A percentile compares a stretch with the other conserved stretches of the same genome.
phyloP scores from a whole-genome alignment of 2,113 vertebrate species.

The Oryzias curvinotus region DNA sequence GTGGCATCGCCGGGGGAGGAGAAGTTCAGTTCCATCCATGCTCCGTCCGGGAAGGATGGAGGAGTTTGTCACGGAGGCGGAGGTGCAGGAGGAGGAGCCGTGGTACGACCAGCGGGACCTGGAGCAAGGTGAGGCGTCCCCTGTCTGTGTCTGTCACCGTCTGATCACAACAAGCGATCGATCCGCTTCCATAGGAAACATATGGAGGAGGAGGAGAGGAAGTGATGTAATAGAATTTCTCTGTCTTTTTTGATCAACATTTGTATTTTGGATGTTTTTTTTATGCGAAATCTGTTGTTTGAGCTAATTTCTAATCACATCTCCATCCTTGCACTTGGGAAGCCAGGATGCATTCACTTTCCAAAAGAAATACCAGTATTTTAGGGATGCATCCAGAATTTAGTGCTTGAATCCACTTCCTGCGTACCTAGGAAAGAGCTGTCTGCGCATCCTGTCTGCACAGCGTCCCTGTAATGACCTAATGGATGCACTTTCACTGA shows the following conservation, averaged over 20 bases:
- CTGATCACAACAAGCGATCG: constrained; percentile 1
- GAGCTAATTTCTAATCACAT: background rate
- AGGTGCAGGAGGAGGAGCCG: constrained; percentile 84
- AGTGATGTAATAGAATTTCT: too few species aligned
- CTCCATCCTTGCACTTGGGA: background rate
- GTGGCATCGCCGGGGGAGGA: constrained; percentile 19
- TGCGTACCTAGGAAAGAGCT: background rate
- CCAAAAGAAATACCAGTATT: too few species aligned
- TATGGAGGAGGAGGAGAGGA: too few species aligned
- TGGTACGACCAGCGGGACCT: constrained; percentile 97
- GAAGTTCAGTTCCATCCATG: constrained; percentile 59
- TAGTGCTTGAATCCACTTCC: background rate
- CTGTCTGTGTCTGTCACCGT: background rate
- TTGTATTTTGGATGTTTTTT: background rate
- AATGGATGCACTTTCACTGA: constrained; percentile 8
- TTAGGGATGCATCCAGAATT: too few species aligned
- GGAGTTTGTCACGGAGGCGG: constrained; percentile 85
- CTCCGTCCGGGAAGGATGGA: constrained; percentile 89
- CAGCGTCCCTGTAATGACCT: constrained; percentile 7
- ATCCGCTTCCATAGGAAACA: too few species aligned
- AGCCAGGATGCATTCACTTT: too few species aligned
- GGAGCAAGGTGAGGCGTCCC: constrained; percentile 85
- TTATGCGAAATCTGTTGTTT: background rate
- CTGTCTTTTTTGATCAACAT: too few species aligned
- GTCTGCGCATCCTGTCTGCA: too few species aligned